phyloP scores from a whole-genome alignment of 2,888 invertebrate species.

The Microplitis deprimator region DNA sequence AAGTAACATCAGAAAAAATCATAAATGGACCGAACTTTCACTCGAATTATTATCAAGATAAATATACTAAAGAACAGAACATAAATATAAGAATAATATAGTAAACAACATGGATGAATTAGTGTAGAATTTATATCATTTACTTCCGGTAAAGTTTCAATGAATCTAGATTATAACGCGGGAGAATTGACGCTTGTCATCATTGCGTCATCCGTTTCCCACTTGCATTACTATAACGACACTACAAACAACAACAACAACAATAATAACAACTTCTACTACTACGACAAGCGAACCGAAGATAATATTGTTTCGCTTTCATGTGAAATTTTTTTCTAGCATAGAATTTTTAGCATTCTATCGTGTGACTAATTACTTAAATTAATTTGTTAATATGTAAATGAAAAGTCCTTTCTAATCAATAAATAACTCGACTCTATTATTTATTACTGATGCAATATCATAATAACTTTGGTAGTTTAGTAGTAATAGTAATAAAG shows the following conservation, averaged over 20 bases:
- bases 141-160: constrained; percentile 63
- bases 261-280: not conserved
- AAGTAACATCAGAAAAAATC: not conserved
- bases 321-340: constrained; percentile 3
- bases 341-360: not conserved
- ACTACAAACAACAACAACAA: no score
- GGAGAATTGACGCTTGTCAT: constrained; percentile 57
- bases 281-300: constrained; percentile 17
- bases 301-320: constrained; percentile 28
- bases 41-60: not conserved
- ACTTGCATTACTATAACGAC: constrained; percentile 11
- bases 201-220: constrained; percentile 54
- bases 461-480: no score
- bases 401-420: constrained; percentile 5
- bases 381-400: not conserved
- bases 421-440: not conserved
- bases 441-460: not conserved
- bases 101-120: constrained; percentile 9
- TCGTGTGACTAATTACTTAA: constrained; percentile 1
- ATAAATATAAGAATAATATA: constrained; percentile 16
- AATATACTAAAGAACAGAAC: not conserved
- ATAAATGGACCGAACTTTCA: not conserved
- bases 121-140: constrained; percentile 53
- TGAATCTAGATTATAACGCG: constrained; percentile 59
- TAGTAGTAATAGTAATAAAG: no score